Percentiles rank a stretch among this genome's conserved stretches.
These are phyloP conservation scores for Lophius piscatorius DNA, from an alignment of 2,113 vertebrate species.

Conservation along the genomic window DNA sequence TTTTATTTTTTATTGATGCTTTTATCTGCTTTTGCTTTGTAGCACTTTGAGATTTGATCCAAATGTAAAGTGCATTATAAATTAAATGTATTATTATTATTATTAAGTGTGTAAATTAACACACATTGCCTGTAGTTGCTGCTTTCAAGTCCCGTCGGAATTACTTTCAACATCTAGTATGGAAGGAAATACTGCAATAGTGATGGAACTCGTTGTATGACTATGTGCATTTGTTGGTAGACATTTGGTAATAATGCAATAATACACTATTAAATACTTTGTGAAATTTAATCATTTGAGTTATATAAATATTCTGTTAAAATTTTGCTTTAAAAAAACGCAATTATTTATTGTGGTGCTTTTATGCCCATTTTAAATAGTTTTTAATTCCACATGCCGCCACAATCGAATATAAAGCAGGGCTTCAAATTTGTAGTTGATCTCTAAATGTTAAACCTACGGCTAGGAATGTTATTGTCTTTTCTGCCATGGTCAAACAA, in stretches of 20 bases:
- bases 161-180: too few relatives aligned
- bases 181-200: too few relatives aligned
- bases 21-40: too few relatives aligned
- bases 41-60: too few relatives aligned
- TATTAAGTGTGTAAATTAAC: background rate
- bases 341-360: too few relatives aligned
- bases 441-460: background rate
- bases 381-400: background rate
- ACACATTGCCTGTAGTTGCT: background rate
- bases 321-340: accelerated
- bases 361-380: background rate
- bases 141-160: background rate
- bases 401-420: background rate
- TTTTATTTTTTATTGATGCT: too few relatives aligned
- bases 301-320: background rate
- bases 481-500: background rate
- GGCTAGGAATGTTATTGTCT: background rate
- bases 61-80: too few relatives aligned
- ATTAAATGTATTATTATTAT: too few relatives aligned
- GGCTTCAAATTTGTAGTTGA: background rate
- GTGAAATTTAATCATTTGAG: background rate
- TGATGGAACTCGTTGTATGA: too few relatives aligned
- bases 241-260: background rate
- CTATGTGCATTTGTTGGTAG: background rate
- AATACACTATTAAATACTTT: background rate